Percentiles rank a stretch among this genome's conserved stretches.
Evolutionary conservation across 2,888 invertebrate genomes (phyloP).

Genomic region (Drosophila cyrtoloma): DNA sequence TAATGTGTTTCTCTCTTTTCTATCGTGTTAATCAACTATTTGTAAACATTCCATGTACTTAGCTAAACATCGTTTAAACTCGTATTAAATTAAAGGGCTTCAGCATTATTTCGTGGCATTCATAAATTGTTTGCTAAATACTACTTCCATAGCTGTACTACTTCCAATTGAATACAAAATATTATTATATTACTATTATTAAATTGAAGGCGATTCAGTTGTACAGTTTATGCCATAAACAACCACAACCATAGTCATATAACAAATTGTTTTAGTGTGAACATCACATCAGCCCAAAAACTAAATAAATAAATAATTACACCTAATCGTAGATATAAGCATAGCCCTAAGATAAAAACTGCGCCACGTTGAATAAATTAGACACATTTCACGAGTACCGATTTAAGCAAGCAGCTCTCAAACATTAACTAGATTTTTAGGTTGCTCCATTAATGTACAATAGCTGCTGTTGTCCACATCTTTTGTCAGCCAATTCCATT

Average conservation of each 20-base stretch:
- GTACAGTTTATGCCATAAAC: conserved; percentile 60
- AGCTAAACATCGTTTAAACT: conserved; percentile 24
- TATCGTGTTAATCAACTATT: conserved; percentile 1
- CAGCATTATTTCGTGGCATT: conserved; percentile 11
- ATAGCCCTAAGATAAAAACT: conserved; percentile 62
- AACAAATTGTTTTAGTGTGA: conserved; percentile 41
- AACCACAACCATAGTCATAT: conserved; percentile 40
- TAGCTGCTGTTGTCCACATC: conserved; percentile 19
- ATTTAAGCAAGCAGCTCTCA: conserved; percentile 35
- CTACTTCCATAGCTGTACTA: conserved; percentile 39
- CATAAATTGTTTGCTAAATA: conserved; percentile 5
- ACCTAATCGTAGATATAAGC: conserved; percentile 70
- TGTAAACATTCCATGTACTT: conserved; percentile 42
- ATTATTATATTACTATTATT: conserved; percentile 9
- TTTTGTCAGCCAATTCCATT: conserved; percentile 7
- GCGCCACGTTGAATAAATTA: conserved; percentile 30
- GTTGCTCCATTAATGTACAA: conserved; percentile 53
- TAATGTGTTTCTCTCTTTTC: conserved; percentile 8
- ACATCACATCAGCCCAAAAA: conserved; percentile 12
- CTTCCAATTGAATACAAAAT: conserved; percentile 9
- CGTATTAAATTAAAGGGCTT: conserved; percentile 8
- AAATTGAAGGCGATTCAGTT: conserved; percentile 56
- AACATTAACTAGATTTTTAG: conserved; percentile 31
- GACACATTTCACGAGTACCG: conserved; percentile 34
- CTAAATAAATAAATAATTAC: conserved; percentile 53